Conservation (phyloP, 2,797 vertebrate species). For the Chaetodon trifasciatus region DNA sequence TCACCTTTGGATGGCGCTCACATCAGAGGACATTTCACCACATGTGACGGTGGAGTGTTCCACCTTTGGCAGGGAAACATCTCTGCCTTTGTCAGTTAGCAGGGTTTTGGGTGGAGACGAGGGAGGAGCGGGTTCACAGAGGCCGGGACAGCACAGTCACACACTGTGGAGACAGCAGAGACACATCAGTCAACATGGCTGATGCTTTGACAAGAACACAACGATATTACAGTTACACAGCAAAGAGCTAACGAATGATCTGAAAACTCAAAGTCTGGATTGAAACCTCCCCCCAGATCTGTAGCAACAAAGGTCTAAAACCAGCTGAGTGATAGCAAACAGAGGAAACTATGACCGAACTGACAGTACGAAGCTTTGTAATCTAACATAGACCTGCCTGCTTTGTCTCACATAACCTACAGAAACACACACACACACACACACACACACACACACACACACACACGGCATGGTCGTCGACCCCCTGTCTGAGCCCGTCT, state of each 20-base stretch:
- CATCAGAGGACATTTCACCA: background rate
- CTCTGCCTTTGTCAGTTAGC: slow-evolving; percentile 49
- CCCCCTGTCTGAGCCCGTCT: slow-evolving; percentile 70
- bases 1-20: background rate
- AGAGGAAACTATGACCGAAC: background rate
- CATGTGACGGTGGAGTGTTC: background rate
- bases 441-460: slow-evolving; percentile 22
- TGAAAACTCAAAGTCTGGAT: background rate
- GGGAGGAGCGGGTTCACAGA: slow-evolving; percentile 45
- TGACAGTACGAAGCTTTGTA: background rate
- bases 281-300: background rate
- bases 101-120: slow-evolving; percentile 62
- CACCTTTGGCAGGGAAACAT: slow-evolving; percentile 1
- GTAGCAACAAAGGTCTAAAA: background rate
- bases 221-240: background rate
- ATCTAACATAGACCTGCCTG: background rate
- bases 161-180: background rate
- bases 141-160: background rate
- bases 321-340: background rate
- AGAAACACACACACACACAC: slow-evolving; percentile 13
- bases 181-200: background rate
- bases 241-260: too few species aligned
- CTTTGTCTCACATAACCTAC: too few species aligned
- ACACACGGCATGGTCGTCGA: slow-evolving; percentile 30
- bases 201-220: background rate